Evolutionary conservation across 92 coral and sea anemone genomes (phyloP).

Genomic region (Porites evermanni): DNA sequence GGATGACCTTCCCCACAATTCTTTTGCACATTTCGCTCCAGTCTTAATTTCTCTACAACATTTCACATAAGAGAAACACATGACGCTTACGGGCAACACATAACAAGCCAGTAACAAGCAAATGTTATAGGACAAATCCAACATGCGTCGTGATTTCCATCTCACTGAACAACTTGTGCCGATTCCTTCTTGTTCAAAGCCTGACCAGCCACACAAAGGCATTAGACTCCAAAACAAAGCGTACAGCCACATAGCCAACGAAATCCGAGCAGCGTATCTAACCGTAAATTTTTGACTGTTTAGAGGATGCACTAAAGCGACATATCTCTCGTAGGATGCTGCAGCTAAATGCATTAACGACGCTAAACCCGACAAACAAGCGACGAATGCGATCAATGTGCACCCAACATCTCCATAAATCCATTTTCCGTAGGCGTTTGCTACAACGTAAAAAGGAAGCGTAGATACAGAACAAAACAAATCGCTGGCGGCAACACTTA

Average conservation of each 20-base stretch:
- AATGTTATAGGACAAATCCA: constrained; percentile 37
- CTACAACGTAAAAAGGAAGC: constrained; percentile 18
- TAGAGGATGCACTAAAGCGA: constrained; percentile 23
- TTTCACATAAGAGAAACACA: constrained; percentile 24
- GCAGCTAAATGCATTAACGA: constrained; percentile 33
- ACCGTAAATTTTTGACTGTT: constrained; percentile 17
- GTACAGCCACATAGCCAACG: constrained; percentile 48
- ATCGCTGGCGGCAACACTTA: constrained; percentile 38
- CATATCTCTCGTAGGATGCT: constrained; percentile 41
- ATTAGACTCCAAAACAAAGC: constrained; percentile 47
- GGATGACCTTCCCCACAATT: constrained; percentile 37
- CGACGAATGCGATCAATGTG: constrained; percentile 26
- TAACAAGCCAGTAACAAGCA: constrained; percentile 45
- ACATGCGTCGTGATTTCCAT: constrained; percentile 30
- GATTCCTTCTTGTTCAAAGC: constrained; percentile 44
- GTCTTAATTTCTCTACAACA: constrained; percentile 21
- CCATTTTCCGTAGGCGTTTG: constrained; percentile 38
- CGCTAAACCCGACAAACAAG: constrained; percentile 29
- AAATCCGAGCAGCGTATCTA: constrained; percentile 1
- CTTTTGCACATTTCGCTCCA: constrained; percentile 28
- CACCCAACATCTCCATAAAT: constrained; percentile 32
- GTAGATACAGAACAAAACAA: constrained; percentile 14
- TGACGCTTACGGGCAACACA: constrained; percentile 38
- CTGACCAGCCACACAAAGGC: constrained; percentile 56
- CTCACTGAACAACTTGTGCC: constrained; percentile 56